phyloP scores from a whole-genome alignment of 1,140 invertebrate species.

The Oedothorax gibbosus region DNA sequence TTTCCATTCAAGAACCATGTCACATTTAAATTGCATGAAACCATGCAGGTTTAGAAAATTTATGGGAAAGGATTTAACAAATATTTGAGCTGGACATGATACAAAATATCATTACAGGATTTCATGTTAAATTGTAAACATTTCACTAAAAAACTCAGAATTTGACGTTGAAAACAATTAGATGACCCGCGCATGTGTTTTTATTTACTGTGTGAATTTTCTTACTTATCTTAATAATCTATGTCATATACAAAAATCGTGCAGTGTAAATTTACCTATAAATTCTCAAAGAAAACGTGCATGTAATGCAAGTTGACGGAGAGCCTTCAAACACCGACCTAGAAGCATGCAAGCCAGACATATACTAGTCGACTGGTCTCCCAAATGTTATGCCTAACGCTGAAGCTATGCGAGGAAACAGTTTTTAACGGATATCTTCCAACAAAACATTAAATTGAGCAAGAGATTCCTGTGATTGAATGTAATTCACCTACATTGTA shows the following conservation, averaged over 20 bases:
- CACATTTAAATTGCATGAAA: too few relatives aligned
- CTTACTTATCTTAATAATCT: not conserved
- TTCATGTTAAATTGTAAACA: too few relatives aligned
- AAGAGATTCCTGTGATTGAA: not conserved
- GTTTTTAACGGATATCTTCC: not conserved
- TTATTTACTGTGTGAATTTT: constrained; percentile 26
- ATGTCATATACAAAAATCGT: not conserved
- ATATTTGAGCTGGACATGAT: too few relatives aligned
- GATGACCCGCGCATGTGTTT: constrained; percentile 48
- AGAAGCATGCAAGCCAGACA: constrained; percentile 8
- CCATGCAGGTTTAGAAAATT: too few relatives aligned
- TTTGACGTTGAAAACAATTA: not conserved
- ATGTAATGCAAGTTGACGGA: not conserved
- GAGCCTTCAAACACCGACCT: constrained; percentile 17
- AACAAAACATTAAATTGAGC: not conserved
- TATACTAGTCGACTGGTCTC: constrained; percentile 6
- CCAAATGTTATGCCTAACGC: constrained; percentile 54
- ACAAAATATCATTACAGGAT: too few relatives aligned
- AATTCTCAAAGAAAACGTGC: not conserved
- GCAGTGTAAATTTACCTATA: not conserved
- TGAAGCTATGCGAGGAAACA: constrained; percentile 3
- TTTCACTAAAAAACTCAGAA: too few relatives aligned
- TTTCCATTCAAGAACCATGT: too few relatives aligned
- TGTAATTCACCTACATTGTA: constrained; percentile 73
- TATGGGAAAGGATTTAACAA: too few relatives aligned